Evolutionary conservation across 1,140 invertebrate genomes (phyloP).

Genomic region (Penaeus chinensis): DNA sequence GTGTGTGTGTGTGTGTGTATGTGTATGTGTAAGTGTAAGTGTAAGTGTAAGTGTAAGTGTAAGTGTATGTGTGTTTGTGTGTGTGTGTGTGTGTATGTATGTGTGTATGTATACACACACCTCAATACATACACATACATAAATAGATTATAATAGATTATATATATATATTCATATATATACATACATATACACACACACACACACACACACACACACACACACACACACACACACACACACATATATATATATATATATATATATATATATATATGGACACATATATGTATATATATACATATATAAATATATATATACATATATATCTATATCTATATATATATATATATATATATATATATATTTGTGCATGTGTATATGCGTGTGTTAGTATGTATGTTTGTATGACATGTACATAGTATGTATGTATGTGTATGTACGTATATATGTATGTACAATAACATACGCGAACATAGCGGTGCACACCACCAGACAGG

Average conservation of each 20-base stretch:
- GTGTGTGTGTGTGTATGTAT: neutral
- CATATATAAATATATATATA: no score
- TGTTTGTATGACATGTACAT: conserved; percentile 3
- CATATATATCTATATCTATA: no score
- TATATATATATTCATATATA: neutral
- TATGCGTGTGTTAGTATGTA: neutral
- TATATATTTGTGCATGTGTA: neutral
- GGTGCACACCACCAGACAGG: no score
- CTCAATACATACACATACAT: neutral
- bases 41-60: neutral
- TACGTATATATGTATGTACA: neutral
- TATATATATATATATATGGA: conserved; percentile 41
- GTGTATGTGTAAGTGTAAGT: neutral
- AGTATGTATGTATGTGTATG: conserved; percentile 14
- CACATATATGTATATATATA: neutral
- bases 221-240: neutral
- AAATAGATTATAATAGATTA: neutral
- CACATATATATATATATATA: neutral
- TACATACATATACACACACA: neutral
- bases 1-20: conserved; percentile 19
- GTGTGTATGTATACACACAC: neutral
- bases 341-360: no score
- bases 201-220: neutral
- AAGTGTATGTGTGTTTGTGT: neutral
- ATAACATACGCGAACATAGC: neutral